Base-by-base conservation (phyloP, 2,113 vertebrate species). In the Oncorhynchus keta region DNA sequence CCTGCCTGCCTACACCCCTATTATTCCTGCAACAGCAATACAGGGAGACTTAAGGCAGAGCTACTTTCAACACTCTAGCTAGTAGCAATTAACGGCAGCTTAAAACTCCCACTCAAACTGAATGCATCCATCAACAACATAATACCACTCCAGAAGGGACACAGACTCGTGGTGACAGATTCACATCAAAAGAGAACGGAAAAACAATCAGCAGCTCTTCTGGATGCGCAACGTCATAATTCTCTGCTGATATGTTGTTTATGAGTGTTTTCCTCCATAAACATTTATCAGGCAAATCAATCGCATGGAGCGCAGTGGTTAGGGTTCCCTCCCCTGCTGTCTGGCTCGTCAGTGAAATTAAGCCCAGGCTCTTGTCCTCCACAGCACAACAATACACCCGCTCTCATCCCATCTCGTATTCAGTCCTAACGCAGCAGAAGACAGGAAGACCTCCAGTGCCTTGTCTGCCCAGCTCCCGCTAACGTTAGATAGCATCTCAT, bases 221-320 rank as follows among this genome's bases (percentile, higher is more conserved):
- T 65, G 74, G 61, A 39, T 73, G 28, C 68, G 11, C 70, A 68
- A 79, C 5, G 20, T 62, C 76, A 70, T 64, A 74, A 72, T 78
- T 74, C 72, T 79, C 68, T 59, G 61, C 76, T 75, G 66, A 85
- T 83, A 79, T 73, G 51, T 35, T 68, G 66, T 76, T 76, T 83
- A 73, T 64, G 73, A 83, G 57, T 74, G 75, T 79, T 83, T 83
- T 82, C 39, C 73, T 77, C 59, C 66, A 81, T 81, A 82, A 86
- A 84, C 81, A 81, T 76, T 22, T 51, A 83, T 82, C 66, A 59
- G 70, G 65, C 35, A 55, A 86, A 83, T 88, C 77, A 80, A 84
- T 88, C 61, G 81, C 64, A 66, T 45, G 62, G 70, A 81, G 75
- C 76, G 67, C n/a, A 67, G n/a, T 16, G 70, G 66, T 77, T 66